Evolutionary conservation across 2,797 vertebrate genomes (phyloP), one percentile per base, ranked within the genome.

Genomic region (Pelobates cultripes): DNA sequence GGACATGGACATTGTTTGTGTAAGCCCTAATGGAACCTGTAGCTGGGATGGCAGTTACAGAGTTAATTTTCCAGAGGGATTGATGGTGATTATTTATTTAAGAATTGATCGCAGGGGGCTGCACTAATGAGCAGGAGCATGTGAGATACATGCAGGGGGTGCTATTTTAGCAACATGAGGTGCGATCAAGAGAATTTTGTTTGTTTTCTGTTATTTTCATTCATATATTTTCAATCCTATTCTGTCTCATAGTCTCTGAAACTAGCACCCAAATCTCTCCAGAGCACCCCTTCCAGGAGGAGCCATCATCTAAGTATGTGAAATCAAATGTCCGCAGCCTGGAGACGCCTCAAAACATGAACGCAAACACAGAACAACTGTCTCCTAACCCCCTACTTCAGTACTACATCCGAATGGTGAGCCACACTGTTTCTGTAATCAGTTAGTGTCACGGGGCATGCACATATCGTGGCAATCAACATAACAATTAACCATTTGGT

Each of bases 361-460:
- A 7, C 14, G 2, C 44, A 12, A 13, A 4, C 3, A 28, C 3
- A 12, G 70, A 74, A 6, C 41, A 66, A n/a, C 43, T 15, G 47
- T 43, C 63, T 10, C 53, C 81, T 4, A 83, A 83, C 55, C 53
- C 75, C 6, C 12, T 78, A 0, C 75, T 83, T 4, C 81, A 83
- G 53, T 74, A 83, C 64, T 83, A 83, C 43, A 83, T 83, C 44
- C 75, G 81, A 6, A 83, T 74, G 81, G 81, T 83, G 53, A 78
- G 81, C 47, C 47, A 28, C 28, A 28, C 28, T 28, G 28, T 28
- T 28, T 28, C 28, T 28, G 28, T 28, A 28, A 28, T 28, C 28
- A 28, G 28, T 28, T 28, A 28, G 28, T 2, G 28, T 28, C 28
- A 28, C 28, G 28, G 28, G 28, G 28, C 28, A 28, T 28, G 28